Conservation (phyloP, 23 tunicate genomes). For the Ascidia mentula region DNA sequence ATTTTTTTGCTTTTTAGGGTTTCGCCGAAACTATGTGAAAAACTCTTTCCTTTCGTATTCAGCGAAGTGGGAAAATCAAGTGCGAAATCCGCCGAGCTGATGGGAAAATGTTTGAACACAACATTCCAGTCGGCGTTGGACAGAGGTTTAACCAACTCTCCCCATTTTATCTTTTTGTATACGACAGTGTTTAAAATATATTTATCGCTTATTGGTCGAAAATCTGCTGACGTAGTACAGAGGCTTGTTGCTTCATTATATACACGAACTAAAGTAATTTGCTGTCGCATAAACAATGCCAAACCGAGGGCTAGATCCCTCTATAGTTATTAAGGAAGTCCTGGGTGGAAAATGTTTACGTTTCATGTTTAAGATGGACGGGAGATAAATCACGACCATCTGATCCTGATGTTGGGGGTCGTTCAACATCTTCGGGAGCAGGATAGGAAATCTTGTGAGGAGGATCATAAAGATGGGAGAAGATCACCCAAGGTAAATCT, state of each 20-base stretch:
- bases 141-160: not conserved
- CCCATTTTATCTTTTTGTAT: no score
- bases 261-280: no score
- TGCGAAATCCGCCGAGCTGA: not conserved
- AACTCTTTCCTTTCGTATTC: not conserved
- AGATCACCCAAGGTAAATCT: not conserved
- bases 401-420: not conserved
- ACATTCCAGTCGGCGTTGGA: not conserved
- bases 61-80: not conserved
- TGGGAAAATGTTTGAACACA: not conserved
- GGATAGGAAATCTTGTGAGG: not conserved
- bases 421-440: not conserved
- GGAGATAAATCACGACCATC: not conserved
- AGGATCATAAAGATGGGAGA: not conserved
- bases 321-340: no score
- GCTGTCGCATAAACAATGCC: no score
- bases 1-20: not conserved
- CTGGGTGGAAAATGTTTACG: no score
- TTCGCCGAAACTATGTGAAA: not conserved
- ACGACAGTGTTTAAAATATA: no score
- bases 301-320: no score
- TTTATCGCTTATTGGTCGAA: no score
- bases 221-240: no score
- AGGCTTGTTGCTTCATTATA: no score
- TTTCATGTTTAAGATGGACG: not conserved